Conservation (phyloP, 2,797 vertebrate species). For the Diceros bicornis region DNA sequence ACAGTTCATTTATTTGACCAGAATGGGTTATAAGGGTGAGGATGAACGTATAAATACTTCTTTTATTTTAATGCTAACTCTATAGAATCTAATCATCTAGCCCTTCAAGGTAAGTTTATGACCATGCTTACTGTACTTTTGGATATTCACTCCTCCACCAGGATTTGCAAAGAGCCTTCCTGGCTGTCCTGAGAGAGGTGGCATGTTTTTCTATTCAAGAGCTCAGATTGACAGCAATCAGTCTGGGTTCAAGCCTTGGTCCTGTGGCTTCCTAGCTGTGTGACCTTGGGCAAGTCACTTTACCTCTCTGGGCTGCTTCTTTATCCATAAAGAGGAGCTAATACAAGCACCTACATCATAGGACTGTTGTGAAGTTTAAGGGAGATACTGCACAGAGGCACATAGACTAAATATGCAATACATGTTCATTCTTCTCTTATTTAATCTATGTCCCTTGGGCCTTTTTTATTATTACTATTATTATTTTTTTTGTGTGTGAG, state of each 20-base stretch:
- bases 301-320: not conserved
- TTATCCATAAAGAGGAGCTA: not conserved
- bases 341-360: fast-evolving
- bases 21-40: conserved; percentile 77
- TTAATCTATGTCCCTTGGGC: not conserved
- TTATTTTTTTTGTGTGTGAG: no score
- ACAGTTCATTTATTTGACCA: conserved; percentile 81
- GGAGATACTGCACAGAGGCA: no score
- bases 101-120: conserved; percentile 66
- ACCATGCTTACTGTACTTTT: not conserved
- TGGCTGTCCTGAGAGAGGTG: not conserved
- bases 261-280: not conserved
- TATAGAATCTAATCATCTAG: conserved; percentile 74
- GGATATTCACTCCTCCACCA: conserved; percentile 20
- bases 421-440: not conserved
- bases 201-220: not conserved
- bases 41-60: conserved; percentile 81
- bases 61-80: conserved; percentile 72
- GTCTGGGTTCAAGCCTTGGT: not conserved
- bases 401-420: fast-evolving
- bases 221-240: not conserved
- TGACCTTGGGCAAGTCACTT: not conserved
- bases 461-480: not conserved
- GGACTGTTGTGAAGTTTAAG: not conserved
- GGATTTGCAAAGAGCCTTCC: not conserved